Evolutionary conservation across 2,888 invertebrate species (phyloP).

Genomic region (Chorisops tibialis): DNA sequence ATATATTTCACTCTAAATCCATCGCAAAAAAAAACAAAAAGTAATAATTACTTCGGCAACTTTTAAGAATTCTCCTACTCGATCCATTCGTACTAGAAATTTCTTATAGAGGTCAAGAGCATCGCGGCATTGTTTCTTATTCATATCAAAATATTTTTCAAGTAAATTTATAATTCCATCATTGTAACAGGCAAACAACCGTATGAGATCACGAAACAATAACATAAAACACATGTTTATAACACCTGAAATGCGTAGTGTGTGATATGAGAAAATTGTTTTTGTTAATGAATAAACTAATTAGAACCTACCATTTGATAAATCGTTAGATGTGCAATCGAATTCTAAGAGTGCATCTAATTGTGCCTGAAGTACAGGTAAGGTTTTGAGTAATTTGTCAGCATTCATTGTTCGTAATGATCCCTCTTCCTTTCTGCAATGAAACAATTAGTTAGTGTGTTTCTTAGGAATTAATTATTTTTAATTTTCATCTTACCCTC

Average conservation of each 20-base stretch:
- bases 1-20: background rate
- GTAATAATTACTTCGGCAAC: constrained; percentile 61
- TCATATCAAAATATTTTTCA: constrained; percentile 99
- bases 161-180: constrained; percentile 98
- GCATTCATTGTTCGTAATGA: constrained; percentile 95
- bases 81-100: constrained; percentile 97
- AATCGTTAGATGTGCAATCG: constrained; percentile 93
- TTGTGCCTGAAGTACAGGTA: constrained; percentile 93
- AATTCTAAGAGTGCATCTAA: constrained; percentile 94
- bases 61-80: constrained; percentile 96
- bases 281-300: constrained; percentile 46
- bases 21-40: constrained; percentile 1
- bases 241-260: constrained; percentile 62
- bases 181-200: constrained; percentile 99
- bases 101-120: constrained; percentile 98
- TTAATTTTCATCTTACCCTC: constrained; percentile 70
- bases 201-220: constrained; percentile 96
- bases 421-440: constrained; percentile 89
- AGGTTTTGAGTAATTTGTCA: constrained; percentile 93
- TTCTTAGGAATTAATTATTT: background rate
- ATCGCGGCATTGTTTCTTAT: constrained; percentile 97
- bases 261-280: background rate
- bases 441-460: background rate
- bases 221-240: constrained; percentile 99
- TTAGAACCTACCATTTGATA: constrained; percentile 77